Percentiles rank a stretch among this genome's conserved stretches.
Conservation (phyloP, 2,113 vertebrate species). For the Narcine bancroftii region DNA sequence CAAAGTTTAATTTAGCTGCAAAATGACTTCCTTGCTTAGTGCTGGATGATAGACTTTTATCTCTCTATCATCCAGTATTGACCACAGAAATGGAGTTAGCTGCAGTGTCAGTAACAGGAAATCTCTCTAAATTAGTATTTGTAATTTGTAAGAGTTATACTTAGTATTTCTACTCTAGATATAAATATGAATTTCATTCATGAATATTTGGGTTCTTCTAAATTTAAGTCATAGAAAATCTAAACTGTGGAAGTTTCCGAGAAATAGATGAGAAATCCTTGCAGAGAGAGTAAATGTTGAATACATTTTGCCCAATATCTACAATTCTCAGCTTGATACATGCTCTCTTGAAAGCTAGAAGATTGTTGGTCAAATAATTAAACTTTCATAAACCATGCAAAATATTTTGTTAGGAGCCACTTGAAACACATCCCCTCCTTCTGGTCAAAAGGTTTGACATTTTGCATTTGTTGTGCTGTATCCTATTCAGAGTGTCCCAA, state of each 20-base stretch:
- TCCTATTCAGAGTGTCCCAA: background rate
- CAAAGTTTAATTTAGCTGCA: no score
- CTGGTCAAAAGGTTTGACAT: background rate
- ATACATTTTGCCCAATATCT: background rate
- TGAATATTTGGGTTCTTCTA: background rate
- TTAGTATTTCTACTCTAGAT: background rate
- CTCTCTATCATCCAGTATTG: background rate
- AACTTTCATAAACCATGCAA: background rate
- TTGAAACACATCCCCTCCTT: background rate
- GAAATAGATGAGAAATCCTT: background rate
- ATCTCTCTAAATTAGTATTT: background rate
- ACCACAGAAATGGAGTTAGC: background rate
- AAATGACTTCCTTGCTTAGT: no score
- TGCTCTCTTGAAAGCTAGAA: background rate
- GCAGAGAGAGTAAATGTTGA: background rate
- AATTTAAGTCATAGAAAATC: background rate
- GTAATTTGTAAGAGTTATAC: background rate
- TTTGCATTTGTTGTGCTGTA: background rate
- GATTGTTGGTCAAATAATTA: background rate
- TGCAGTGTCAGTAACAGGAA: background rate
- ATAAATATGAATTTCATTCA: background rate
- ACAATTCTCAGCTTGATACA: background rate
- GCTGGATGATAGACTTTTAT: no score
- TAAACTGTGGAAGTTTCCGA: slow-evolving; percentile 18
- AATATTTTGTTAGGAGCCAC: background rate